Base-by-base conservation (phyloP, 2,113 vertebrate genomes). In the Psettodes erumei region DNA sequence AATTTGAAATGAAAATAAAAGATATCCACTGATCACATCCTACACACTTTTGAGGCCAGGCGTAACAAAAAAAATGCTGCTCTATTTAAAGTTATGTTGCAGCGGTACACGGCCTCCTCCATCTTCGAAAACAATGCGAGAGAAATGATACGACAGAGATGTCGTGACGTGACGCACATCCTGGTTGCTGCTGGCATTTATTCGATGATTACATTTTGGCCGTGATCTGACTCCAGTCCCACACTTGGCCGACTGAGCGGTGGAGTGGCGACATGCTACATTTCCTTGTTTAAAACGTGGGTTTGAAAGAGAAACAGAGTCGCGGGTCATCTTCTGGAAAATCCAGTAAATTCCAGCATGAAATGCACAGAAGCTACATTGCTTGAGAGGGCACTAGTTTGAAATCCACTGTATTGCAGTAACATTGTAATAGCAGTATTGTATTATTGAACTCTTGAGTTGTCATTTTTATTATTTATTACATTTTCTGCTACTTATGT, bases 261-360 rank as follows among this genome's bases (percentile, higher is more conserved):
- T n/a, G 25, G 59, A 27, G 43, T 61, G 62, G 79, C 64, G 40
- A 74, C 71, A 38, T 19, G 63, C 42, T 69, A 8, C 7, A 28
- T 69, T 74, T 78, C 59, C 42, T 70, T 66, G 65, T 56, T n/a
- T 48, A 74, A 82, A 81, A 76, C 25, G 32, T 37, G 59, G 48
- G 66, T 28, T 70, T 66, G 37, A 50, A 25, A 38, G 27, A 53
- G 40, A 71, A 60, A 54, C 50, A 32, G 56, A 66, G 70, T 32
- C 58, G 19, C 43, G 70, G 81, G 71, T 83, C 85, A 82, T 69
- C 74, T 55, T 18, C 25, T 3, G 12, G 54, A 79, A 82, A 81
- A 79, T 75, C 74, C 81, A 58, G 25, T 71, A 66, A 79, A 82
- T 86, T 88, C 75, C 66, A 70, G 62, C 69, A 56, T 65, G 75